A percentile compares a stretch with the other conserved stretches of the same genome.
Evolutionary conservation across 2,888 invertebrate genomes (phyloP).

Genomic region (Xanthia icteritia): DNA sequence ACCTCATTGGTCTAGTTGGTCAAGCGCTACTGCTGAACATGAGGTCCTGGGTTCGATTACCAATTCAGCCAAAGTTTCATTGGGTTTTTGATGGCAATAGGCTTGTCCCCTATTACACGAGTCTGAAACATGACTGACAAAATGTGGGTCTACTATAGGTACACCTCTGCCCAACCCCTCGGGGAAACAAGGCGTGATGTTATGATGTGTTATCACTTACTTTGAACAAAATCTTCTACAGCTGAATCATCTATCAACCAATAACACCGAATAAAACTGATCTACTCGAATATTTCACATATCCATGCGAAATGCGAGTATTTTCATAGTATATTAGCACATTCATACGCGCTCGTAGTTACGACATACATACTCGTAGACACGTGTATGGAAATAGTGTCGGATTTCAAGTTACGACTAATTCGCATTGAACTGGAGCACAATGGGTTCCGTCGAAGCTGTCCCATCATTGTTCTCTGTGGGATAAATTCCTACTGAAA

Average conservation of each 20-base stretch:
- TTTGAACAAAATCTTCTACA: neutral
- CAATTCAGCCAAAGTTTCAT: too few species aligned
- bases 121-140: too few species aligned
- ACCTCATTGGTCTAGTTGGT: neutral
- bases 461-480: slow-evolving; percentile 7
- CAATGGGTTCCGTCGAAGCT: slow-evolving; percentile 10
- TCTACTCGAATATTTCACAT: slow-evolving; percentile 42
- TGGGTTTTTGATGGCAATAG: too few species aligned
- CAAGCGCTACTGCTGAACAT: too few species aligned
- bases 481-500: slow-evolving; percentile 1
- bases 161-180: too few species aligned
- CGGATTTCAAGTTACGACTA: slow-evolving; percentile 30
- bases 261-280: slow-evolving; percentile 28
- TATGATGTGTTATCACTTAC: neutral
- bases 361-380: neutral
- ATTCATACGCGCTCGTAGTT: slow-evolving; percentile 23
- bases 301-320: slow-evolving; percentile 38
- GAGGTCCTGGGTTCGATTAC: too few species aligned
- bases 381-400: slow-evolving; percentile 10
- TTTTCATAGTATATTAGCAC: slow-evolving; percentile 49
- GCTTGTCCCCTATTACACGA: too few species aligned
- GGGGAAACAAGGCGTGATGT: too few species aligned
- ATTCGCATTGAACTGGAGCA: slow-evolving; percentile 18
- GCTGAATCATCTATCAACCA: neutral
- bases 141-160: too few species aligned